These are phyloP conservation scores for Drosophila elegans DNA, from an alignment of 1,140 invertebrate genomes.

Conservation along the genomic window DNA sequence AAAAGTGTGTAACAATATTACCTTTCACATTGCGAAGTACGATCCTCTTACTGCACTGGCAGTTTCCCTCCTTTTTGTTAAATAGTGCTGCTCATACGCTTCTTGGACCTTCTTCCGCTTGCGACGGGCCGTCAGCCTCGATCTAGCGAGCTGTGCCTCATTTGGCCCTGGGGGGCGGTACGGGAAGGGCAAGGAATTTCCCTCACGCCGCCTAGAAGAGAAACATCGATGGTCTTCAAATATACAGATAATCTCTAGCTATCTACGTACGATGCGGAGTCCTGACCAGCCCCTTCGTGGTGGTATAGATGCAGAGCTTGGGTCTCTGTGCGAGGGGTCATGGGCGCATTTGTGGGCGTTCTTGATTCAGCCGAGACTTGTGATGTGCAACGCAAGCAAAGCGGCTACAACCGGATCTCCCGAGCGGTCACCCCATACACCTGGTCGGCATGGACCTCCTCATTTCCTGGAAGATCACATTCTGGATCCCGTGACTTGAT, in stretches of 20 bases:
- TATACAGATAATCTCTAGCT: no score
- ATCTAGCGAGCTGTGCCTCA: no score
- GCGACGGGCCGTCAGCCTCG: no score
- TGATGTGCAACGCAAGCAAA: constrained; percentile 22
- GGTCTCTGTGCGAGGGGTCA: neutral
- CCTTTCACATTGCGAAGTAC: neutral
- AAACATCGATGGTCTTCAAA: no score
- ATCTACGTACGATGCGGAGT: neutral
- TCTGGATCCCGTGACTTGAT: neutral
- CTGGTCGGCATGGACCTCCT: neutral
- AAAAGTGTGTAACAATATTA: neutral
- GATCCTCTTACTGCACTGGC: neutral
- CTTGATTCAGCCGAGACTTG: constrained; percentile 14
- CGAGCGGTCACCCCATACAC: constrained; percentile 17
- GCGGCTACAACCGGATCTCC: constrained; percentile 13
- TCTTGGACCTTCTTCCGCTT: no score
- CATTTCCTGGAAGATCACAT: neutral
- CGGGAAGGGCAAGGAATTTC: no score
- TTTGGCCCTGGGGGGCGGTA: no score
- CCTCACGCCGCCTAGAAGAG: no score
- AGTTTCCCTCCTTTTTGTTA: no score
- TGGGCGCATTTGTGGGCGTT: constrained; percentile 42
- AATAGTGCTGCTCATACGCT: no score
- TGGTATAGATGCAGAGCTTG: constrained; percentile 41
- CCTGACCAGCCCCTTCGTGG: constrained; percentile 18